Percentiles rank a stretch among this genome's conserved stretches.
These are phyloP conservation scores for Laupala kohalensis DNA, from an alignment of 1,140 invertebrate genomes.

Conservation along the genomic window DNA sequence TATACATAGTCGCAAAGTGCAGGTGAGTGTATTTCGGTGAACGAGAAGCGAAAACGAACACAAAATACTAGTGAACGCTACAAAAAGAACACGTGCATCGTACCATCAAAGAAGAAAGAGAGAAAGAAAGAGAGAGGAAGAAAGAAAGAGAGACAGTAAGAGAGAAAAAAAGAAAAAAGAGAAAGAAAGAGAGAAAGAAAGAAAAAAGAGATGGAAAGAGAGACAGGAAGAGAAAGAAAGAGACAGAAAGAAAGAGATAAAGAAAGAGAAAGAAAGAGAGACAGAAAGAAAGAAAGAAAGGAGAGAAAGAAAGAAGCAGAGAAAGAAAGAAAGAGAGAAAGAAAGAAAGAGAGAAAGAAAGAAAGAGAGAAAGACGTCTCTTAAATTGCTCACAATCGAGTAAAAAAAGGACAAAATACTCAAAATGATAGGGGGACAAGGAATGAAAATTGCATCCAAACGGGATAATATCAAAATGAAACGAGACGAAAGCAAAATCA, in stretches of 20 bases:
- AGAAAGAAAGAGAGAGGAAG: background rate
- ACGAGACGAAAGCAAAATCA: background rate
- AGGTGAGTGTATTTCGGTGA: background rate
- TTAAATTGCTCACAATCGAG: background rate
- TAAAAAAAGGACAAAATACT: background rate
- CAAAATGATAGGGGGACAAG: background rate
- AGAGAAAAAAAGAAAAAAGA: background rate
- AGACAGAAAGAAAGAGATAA: background rate
- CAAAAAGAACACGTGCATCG: background rate
- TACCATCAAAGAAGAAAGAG: background rate
- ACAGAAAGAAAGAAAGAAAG: background rate
- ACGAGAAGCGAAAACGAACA: background rate
- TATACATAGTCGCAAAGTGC: background rate
- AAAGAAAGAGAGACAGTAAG: background rate
- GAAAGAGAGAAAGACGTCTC: background rate
- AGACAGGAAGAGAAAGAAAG: background rate
- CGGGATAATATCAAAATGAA: background rate
- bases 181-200: background rate
- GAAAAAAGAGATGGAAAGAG: background rate
- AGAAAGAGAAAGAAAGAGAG: background rate
- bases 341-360: background rate
- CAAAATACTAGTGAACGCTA: background rate
- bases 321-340: background rate
- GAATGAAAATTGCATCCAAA: background rate
- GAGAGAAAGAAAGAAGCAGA: background rate